Base-by-base conservation (phyloP, 2,888 invertebrate species). In the Tenthredo mesomela region DNA sequence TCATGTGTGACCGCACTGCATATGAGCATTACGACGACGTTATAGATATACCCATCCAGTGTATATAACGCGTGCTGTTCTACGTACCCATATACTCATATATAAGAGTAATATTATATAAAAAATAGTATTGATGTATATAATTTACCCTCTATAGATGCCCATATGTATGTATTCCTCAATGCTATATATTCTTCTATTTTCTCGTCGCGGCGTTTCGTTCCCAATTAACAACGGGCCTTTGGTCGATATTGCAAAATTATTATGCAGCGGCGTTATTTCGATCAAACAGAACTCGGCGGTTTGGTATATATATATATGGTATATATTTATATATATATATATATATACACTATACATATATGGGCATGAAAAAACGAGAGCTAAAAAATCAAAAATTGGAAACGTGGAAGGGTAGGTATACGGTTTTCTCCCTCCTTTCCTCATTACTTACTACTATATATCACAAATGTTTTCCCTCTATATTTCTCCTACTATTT, bases 191-290 rank as follows among this genome's bases (percentile, higher is more conserved):
- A 61, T 12, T 21, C 61, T 58, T 80, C 33, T 80, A 80, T 61
- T 40, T 40, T 67, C 29, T 33, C 37, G 33, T 47, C 50, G 82
- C 43, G 82, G 82, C 43, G 82, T 67, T 37, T 67, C 82, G 65
- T 82, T 82, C 67, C 67, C 82, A 70, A 82, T 70, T 82, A 61
- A 80, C 80, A 58, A 29, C 43, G 3, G 43, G 47, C 82, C 61
- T 58, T 80, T 29, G 67, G 29, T 82, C 47, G 82, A 82, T 82
- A 67, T 67, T 70, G 82, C 47, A 82, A 82, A 67, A 82, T 82
- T 82, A 82, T 82, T 82, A 65, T 67, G 70, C 82, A 67, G 21
- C 82, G 33, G 58, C 61, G 54, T 33, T 77, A 77, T 54, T 77
- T 33, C 47, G 77, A 77, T 77, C 47, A 25, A 50, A 77, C 47